Evolutionary conservation across 2,797 vertebrate species (phyloP).

Genomic region (Carapus acus): DNA sequence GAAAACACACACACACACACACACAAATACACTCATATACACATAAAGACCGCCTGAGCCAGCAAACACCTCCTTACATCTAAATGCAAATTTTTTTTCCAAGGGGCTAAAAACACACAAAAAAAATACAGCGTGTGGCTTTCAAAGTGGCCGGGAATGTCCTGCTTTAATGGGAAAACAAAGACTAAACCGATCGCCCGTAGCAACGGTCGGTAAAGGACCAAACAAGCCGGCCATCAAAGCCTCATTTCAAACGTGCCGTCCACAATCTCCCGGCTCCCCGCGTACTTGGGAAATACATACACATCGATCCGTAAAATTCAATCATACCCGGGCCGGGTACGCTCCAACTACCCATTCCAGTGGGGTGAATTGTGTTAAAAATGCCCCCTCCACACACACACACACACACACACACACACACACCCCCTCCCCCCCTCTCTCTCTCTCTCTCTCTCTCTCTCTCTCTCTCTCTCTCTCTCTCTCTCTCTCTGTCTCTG

Average conservation of each 20-base stretch:
- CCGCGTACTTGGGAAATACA: conserved; percentile 4
- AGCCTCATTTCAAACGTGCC: conserved; percentile 1
- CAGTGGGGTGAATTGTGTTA: no score
- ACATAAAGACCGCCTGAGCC: no score
- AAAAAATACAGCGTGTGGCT: background rate
- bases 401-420: no score
- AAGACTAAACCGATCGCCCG: background rate
- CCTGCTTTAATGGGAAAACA: conserved; percentile 12
- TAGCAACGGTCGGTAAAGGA: conserved; percentile 1
- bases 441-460: no score
- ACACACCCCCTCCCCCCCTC: no score
- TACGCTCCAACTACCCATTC: background rate
- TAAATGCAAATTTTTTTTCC: no score
- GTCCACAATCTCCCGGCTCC: conserved; percentile 3
- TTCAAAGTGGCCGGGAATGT: background rate
- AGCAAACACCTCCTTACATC: no score
- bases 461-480: no score
- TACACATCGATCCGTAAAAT: conserved; percentile 3
- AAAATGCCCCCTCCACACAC: conserved; percentile 13
- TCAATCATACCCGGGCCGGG: background rate
- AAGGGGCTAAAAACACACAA: background rate
- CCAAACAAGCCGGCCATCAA: conserved; percentile 7
- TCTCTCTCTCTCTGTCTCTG: no score
- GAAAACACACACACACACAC: background rate
- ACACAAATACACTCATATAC: no score